These are phyloP conservation scores for Riparia riparia DNA, from an alignment of 2,113 vertebrate genomes.

Conservation along the genomic window DNA sequence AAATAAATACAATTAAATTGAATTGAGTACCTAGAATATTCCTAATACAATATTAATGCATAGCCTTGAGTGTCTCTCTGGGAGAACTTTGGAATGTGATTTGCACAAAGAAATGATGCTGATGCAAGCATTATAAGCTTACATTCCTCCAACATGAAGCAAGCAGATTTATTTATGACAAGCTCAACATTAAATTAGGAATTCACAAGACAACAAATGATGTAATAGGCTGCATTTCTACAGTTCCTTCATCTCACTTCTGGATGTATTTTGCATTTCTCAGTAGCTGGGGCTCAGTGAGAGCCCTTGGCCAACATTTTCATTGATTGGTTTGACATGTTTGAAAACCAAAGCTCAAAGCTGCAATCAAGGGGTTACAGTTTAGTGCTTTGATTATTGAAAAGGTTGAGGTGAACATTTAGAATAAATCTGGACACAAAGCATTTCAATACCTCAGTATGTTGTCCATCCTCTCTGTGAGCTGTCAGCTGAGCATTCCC, in stretches of 20 bases:
- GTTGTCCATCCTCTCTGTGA: not conserved
- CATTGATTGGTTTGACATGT: not conserved
- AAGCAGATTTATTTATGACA: not conserved
- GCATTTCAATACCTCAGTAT: not conserved
- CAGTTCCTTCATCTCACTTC: not conserved
- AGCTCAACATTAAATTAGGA: not conserved
- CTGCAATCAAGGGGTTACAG: slow-evolving; percentile 1
- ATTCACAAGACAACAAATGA: not conserved
- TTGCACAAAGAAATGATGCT: slow-evolving; percentile 10
- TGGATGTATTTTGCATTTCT: not conserved
- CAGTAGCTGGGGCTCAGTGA: not conserved
- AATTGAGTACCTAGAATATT: not conserved
- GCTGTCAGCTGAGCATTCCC: not conserved
- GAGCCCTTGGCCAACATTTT: not conserved
- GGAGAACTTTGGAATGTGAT: not conserved
- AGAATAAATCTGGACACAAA: not conserved
- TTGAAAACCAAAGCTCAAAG: slow-evolving; percentile 35
- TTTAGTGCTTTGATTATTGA: slow-evolving; percentile 28
- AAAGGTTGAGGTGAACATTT: slow-evolving; percentile 11
- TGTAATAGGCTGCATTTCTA: not conserved
- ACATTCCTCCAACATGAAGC: not conserved
- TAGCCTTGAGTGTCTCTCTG: not conserved
- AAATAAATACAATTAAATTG: slow-evolving; percentile 45
- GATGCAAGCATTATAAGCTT: not conserved
- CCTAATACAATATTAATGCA: slow-evolving; percentile 12